phyloP scores from a whole-genome alignment of 2,113 vertebrate species.

The Potamarius usumacintae region DNA sequence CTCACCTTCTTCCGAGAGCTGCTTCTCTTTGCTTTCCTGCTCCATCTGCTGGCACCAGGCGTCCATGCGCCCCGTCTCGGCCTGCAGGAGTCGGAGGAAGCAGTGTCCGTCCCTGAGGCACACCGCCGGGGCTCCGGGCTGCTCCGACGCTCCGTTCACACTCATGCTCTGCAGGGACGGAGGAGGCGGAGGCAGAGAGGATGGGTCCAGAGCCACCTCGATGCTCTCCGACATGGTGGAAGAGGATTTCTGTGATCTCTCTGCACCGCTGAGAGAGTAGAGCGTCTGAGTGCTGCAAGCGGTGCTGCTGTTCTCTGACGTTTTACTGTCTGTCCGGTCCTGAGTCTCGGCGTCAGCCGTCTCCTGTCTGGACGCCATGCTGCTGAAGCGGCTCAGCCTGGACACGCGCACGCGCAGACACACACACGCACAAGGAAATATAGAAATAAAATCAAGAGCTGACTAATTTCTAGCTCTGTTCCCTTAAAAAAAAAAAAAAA shows the following conservation, averaged over 20 bases:
- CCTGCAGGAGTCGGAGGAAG: constrained; percentile 97
- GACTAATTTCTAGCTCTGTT: background rate
- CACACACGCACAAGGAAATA: background rate
- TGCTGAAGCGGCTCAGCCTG: constrained; percentile 88
- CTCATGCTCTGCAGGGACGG: constrained; percentile 90
- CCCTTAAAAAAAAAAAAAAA: background rate
- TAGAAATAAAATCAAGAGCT: background rate
- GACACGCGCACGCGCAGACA: constrained; percentile 14
- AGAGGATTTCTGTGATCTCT: constrained; percentile 78
- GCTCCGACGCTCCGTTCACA: constrained; percentile 63
- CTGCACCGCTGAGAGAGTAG: constrained; percentile 73
- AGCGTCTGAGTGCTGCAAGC: constrained; percentile 40
- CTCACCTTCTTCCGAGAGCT: constrained; percentile 92
- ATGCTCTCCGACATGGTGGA: constrained; percentile 92
- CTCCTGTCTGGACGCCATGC: constrained; percentile 95
- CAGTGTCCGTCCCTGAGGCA: constrained; percentile 93
- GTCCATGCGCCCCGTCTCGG: constrained; percentile 92
- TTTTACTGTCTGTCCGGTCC: constrained; percentile 80
- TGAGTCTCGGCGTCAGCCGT: constrained; percentile 86
- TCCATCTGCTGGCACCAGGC: constrained; percentile 99
- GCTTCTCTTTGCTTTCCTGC: constrained; percentile 96
- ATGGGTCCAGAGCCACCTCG: constrained; percentile 92
- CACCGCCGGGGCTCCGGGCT: constrained; percentile 70
- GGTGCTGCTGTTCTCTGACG: constrained; percentile 71
- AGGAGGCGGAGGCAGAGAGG: constrained; percentile 91